These are phyloP conservation scores for Mythimna lalbum DNA, from an alignment of 2,888 invertebrate species.

Conservation along the genomic window DNA sequence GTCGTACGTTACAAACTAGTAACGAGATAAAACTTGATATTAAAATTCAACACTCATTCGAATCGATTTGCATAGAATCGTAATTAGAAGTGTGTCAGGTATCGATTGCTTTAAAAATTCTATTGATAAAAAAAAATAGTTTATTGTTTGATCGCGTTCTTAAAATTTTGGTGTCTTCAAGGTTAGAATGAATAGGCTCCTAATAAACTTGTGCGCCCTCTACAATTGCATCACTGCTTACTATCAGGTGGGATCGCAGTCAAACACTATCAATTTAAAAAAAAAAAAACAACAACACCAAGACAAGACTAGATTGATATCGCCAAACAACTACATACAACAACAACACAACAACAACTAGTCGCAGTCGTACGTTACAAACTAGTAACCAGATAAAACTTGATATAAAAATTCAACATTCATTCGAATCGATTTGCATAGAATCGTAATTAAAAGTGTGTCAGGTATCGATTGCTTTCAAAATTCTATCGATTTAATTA, in stretches of 20 bases:
- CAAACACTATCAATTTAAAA: no score
- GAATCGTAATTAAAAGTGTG: slow-evolving; percentile 81
- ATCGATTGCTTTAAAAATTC: slow-evolving; percentile 71
- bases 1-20: slow-evolving; percentile 32
- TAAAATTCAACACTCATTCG: slow-evolving; percentile 69
- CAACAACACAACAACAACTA: no score
- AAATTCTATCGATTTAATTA: slow-evolving; percentile 70
- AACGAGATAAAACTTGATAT: slow-evolving; percentile 28
- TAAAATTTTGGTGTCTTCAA: no score
- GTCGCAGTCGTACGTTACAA: slow-evolving; percentile 40
- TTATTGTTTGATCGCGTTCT: neutral
- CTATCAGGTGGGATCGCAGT: no score
- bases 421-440: slow-evolving; percentile 78
- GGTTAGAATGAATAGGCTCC: no score
- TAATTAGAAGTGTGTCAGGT: slow-evolving; percentile 79
- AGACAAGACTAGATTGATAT: neutral
- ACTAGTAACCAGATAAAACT: slow-evolving; percentile 15
- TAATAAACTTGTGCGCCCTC: no score
- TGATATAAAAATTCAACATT: slow-evolving; percentile 64
- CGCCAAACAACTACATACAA: no score
- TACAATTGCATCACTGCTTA: no score
- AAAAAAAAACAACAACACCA: no score
- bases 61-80: slow-evolving; percentile 79
- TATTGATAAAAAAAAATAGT: slow-evolving; percentile 53
- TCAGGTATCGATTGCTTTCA: slow-evolving; percentile 68